Percentiles rank a stretch among this genome's conserved stretches.
phyloP scores from a whole-genome alignment of 2,113 vertebrate genomes.

The Clarias batrachus region DNA sequence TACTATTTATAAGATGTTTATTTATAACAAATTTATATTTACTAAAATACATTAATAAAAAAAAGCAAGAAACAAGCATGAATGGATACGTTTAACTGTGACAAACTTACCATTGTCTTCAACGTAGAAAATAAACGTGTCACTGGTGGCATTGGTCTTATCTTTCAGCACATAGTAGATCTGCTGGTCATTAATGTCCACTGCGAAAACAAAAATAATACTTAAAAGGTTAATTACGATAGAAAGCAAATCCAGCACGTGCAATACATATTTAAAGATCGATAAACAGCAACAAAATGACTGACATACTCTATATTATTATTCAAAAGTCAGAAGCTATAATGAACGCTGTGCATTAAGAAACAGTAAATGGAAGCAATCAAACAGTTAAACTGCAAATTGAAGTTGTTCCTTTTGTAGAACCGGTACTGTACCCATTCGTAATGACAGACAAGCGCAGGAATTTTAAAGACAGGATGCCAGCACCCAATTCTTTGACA shows the following conservation, averaged over 20 bases:
- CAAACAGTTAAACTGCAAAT: slow-evolving; percentile 32
- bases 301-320: neutral
- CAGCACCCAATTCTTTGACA: slow-evolving; percentile 51
- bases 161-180: slow-evolving; percentile 86
- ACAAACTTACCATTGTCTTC: slow-evolving; percentile 83
- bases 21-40: neutral
- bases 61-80: neutral
- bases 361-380: neutral
- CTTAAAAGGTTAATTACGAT: neutral
- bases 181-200: slow-evolving; percentile 87
- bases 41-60: neutral
- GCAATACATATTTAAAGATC: neutral
- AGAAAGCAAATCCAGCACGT: neutral
- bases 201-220: slow-evolving; percentile 63
- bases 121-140: slow-evolving; percentile 83
- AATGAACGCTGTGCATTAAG: neutral
- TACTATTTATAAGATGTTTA: too few species aligned
- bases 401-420: slow-evolving; percentile 33
- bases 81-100: neutral
- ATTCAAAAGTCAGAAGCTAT: neutral
- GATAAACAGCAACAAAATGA: neutral
- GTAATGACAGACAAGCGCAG: slow-evolving; percentile 67
- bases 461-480: slow-evolving; percentile 69
- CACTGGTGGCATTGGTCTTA: slow-evolving; percentile 82
- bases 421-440: slow-evolving; percentile 57